Evolutionary conservation across 1,140 invertebrate genomes (phyloP), one percentile per base, ranked within the genome.

Genomic region (Drosophila kepulauana): DNA sequence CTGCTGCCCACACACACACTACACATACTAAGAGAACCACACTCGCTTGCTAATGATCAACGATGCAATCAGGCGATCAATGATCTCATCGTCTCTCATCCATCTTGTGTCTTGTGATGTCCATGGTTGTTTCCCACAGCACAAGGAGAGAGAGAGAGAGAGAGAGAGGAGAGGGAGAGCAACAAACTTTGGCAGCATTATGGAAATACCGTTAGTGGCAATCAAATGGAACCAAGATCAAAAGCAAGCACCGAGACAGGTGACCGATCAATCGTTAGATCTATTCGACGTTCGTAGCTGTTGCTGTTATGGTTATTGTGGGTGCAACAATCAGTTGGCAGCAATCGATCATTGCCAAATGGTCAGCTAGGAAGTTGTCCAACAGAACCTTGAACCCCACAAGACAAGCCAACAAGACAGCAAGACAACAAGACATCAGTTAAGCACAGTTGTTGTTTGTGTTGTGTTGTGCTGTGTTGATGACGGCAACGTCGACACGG

Each of bases 331-430:
- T 79, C 82, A 87, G 82, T 81, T 79, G 79, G 79, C 78, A 79
- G 78, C 81, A 61, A 87, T 87, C 82, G 73, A 87, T 87, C 85
- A 88, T 88, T 87, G 80, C 73, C 73, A 71, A 70, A 61, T 67
- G 64, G 54, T 75, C 77, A 66, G 43, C 52, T 66, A 78, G 82
- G 82, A 86, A 86, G 82, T 86, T 81, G 75, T 84, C 68, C 81
- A 67, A 57, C 64, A 86, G 82, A 87, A 88, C 84, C 82, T 87
- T 88, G 82, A 87, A 87, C 84, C 61, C 72, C 59, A 73, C 63
- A 38, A 46, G 35, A 72, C 66, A 45, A 70, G 56, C 8, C 35
- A 8, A 10, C 33, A 35, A 64, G 64, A 16, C 15, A 16, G 15
- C 16, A 16, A 20, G 20, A 3, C 20, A 20, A 7, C 62, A 16